Conservation (phyloP, 2,888 invertebrate species). For the Podotricha telesiphe region DNA sequence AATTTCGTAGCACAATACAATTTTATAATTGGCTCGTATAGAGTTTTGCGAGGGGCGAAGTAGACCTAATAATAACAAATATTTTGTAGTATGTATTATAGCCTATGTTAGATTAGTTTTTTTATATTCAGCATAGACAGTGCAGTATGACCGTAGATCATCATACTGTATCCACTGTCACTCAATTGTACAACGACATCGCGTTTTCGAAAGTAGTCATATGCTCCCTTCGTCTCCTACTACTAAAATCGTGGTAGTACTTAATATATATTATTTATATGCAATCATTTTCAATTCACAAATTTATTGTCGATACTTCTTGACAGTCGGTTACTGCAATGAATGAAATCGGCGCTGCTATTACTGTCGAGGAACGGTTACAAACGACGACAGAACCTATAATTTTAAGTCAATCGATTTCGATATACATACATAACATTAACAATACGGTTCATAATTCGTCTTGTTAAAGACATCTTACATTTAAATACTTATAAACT, state of each 20-base stretch:
- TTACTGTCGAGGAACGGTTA: slow-evolving; percentile 69
- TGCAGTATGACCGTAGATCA: too few species aligned
- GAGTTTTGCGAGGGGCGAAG: slow-evolving; percentile 6
- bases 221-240: background rate
- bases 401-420: slow-evolving; percentile 58
- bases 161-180: too few species aligned
- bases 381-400: slow-evolving; percentile 69
- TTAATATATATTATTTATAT: slow-evolving; percentile 25
- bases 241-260: background rate
- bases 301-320: slow-evolving; percentile 57
- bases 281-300: slow-evolving; percentile 53
- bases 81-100: background rate
- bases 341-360: slow-evolving; percentile 64
- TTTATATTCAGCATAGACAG: too few species aligned
- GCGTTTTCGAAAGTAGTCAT: background rate
- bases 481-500: too few species aligned
- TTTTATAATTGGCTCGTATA: slow-evolving; percentile 22
- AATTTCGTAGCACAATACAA: slow-evolving; percentile 15
- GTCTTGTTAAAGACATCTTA: slow-evolving; percentile 6
- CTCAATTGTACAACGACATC: too few species aligned
- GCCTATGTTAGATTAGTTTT: background rate
- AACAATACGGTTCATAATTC: slow-evolving; percentile 25
- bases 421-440: slow-evolving; percentile 17
- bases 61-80: slow-evolving; percentile 7
- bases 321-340: slow-evolving; percentile 55